phyloP scores from a whole-genome alignment of 1,140 invertebrate genomes.

The Stegodyphus dumicola region DNA sequence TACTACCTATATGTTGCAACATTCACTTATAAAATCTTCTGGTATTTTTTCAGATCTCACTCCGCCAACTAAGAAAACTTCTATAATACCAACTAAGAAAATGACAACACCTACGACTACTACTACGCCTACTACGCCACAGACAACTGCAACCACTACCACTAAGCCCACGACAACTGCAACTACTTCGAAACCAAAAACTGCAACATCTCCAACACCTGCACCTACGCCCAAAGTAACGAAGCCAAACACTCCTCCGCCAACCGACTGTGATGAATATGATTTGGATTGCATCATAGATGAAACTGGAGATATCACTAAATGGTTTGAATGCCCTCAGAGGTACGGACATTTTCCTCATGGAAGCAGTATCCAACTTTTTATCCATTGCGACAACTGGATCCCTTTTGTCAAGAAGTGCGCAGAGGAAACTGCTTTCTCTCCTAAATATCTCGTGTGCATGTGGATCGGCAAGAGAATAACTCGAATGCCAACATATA shows the following conservation, averaged over 20 bases:
- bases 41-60: not conserved
- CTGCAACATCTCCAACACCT: not conserved
- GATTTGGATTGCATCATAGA: constrained; percentile 44
- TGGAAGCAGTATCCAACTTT: constrained; percentile 6
- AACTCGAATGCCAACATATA: not conserved
- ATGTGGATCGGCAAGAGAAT: constrained; percentile 22
- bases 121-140: not conserved
- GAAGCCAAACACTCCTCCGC: constrained; percentile 26
- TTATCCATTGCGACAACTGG: constrained; percentile 49
- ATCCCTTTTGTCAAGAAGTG: constrained; percentile 22
- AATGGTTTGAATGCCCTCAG: constrained; percentile 32
- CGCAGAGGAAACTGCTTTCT: constrained; percentile 16
- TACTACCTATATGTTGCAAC: too few species aligned
- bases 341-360: constrained; percentile 40
- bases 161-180: not conserved
- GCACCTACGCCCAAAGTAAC: constrained; percentile 1
- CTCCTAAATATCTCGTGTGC: constrained; percentile 30
- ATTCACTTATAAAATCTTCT: too few species aligned
- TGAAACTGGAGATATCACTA: constrained; percentile 23
- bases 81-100: not conserved
- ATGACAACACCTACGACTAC: not conserved
- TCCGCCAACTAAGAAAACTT: not conserved
- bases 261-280: constrained; percentile 47
- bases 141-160: constrained; percentile 7
- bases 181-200: not conserved